Base-by-base conservation (phyloP, 2,888 invertebrate species). In the Leptothorax acervorum region DNA sequence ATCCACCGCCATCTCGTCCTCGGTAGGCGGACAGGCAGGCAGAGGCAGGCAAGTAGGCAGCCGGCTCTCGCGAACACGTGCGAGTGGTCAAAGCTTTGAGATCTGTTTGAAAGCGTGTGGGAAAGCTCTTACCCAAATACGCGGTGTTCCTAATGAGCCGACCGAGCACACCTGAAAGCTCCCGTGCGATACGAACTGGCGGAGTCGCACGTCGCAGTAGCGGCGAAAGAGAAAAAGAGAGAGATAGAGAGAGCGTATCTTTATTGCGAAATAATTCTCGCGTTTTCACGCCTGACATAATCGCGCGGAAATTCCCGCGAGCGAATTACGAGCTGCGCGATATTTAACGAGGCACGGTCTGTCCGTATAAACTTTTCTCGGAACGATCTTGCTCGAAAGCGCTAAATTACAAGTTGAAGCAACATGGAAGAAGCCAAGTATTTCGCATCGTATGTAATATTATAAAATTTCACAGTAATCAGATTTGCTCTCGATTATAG, bases 51-150 rank as follows among this genome's bases (percentile, higher is more conserved):
- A 68, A 57, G 79, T 57, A 57, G 60, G 51, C 71, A 86, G 83
- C 83, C 70, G 82, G 71, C 57, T 84, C 79, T 84, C 83, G 86
- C 68, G 84, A 82, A 81, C 85, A 88, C 86, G 82, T 87, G 75
- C 83, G 86, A 89, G 68, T 85, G 91, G 90, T 91, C 91, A 92
- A 92, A 90, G 92, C 91, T 92, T 91, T 90, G 92, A 92, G 81
- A 71, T 85, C 65, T 74, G 81, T 65, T 84, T 83, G 86, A 85
- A 83, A 90, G 88, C 86, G 68, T 85, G 65, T 82, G 45, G 81
- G 82, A 85, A 84, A 85, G 82, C 90, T 90, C 89, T 90, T 88
- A 90, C 71, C 87, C 85, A 88, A 90, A 90, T 90, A 91, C 87
- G 85, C 66, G 86, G 87, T 86, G 88, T 91, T 91, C 90, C 90